phyloP scores from a whole-genome alignment of 2,888 invertebrate species.

The Parelbella ahira region DNA sequence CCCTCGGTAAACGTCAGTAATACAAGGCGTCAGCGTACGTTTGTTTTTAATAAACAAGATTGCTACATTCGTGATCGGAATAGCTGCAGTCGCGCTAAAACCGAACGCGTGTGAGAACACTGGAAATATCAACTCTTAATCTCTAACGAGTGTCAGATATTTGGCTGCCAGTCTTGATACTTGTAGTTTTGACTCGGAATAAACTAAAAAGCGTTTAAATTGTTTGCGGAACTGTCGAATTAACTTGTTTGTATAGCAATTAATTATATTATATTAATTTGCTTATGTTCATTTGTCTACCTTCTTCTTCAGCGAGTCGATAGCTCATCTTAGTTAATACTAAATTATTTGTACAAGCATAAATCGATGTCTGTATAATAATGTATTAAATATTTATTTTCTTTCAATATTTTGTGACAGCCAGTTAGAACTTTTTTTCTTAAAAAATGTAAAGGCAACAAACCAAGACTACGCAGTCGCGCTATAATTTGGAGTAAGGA shows the following conservation, averaged over 20 bases:
- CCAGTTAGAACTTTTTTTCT: too few relatives aligned
- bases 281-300: too few relatives aligned
- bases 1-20: constrained; percentile 5
- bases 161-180: constrained; percentile 42
- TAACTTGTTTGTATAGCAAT: too few relatives aligned
- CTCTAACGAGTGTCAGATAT: constrained; percentile 14
- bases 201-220: too few relatives aligned
- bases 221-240: too few relatives aligned
- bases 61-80: constrained; percentile 55
- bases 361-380: too few relatives aligned
- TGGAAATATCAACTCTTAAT: constrained; percentile 47
- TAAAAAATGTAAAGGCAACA: neutral
- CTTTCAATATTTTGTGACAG: too few relatives aligned
- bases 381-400: constrained; percentile 22
- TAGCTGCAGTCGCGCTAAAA: constrained; percentile 48
- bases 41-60: constrained; percentile 43
- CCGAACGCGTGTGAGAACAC: constrained; percentile 44
- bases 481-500: constrained; percentile 61
- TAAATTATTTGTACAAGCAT: too few relatives aligned
- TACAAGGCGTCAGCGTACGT: constrained; percentile 12
- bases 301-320: too few relatives aligned
- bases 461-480: constrained; percentile 42
- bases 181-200: too few relatives aligned
- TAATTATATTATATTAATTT: too few relatives aligned
- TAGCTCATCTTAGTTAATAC: too few relatives aligned